Percentiles rank a stretch among this genome's conserved stretches.
Conservation (phyloP, 2,888 invertebrate genomes). For the Drosophila austrosaltans region DNA sequence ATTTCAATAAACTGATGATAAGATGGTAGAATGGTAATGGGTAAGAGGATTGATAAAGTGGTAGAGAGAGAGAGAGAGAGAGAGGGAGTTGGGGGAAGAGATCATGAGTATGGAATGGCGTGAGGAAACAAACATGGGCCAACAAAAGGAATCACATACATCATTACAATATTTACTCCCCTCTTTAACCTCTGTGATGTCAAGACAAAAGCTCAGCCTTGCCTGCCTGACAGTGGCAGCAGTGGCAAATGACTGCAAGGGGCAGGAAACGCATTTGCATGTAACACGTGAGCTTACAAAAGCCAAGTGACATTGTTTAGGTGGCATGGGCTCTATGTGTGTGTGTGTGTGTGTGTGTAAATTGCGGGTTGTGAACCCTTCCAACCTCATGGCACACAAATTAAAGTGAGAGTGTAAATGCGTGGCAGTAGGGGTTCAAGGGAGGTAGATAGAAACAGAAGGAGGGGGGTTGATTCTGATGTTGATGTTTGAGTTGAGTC, state of each 20-base stretch:
- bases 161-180: conserved; percentile 78
- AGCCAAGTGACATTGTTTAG: conserved; percentile 75
- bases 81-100: background rate
- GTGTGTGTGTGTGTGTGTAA: conserved; percentile 19
- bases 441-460: conserved; percentile 16
- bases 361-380: conserved; percentile 11
- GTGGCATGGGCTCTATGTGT: conserved; percentile 42
- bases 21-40: conserved; percentile 14
- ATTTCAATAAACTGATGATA: conserved; percentile 73
- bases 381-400: conserved; percentile 67
- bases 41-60: background rate
- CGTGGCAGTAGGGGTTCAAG: conserved; percentile 34
- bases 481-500: conserved; percentile 43
- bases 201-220: conserved; percentile 44
- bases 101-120: no score
- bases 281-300: conserved; percentile 76
- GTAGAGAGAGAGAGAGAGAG: no score
- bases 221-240: conserved; percentile 14
- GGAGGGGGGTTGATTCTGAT: conserved; percentile 22
- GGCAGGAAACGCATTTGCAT: conserved; percentile 73
- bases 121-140: background rate
- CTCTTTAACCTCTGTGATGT: conserved; percentile 54
- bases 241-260: conserved; percentile 28
- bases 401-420: conserved; percentile 72
- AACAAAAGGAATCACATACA: conserved; percentile 73